These are phyloP conservation scores for Embidobia sp. DNA, from an alignment of 2,888 invertebrate species.

Conservation along the genomic window DNA sequence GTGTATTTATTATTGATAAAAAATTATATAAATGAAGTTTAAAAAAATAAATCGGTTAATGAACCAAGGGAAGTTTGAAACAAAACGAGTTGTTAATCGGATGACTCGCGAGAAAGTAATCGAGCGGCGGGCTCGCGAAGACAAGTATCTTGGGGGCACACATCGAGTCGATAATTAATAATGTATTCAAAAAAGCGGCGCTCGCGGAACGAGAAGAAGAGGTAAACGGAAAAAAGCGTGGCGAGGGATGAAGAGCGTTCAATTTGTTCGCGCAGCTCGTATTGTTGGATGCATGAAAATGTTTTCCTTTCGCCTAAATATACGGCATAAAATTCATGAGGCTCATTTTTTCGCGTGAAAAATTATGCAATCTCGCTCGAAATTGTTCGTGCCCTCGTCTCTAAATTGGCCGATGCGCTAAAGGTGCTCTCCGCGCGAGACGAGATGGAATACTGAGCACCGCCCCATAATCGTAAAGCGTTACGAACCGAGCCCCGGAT, in stretches of 20 bases:
- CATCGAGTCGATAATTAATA: slow-evolving; percentile 28
- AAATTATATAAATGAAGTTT: no score
- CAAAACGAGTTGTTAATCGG: no score
- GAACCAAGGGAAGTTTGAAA: no score
- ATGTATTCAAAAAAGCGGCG: slow-evolving; percentile 20
- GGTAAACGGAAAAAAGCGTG: slow-evolving; percentile 1
- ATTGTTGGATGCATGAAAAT: slow-evolving; percentile 61
- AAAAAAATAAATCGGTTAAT: no score
- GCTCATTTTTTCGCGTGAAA: slow-evolving; percentile 64
- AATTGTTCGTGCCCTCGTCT: slow-evolving; percentile 64
- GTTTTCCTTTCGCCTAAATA: slow-evolving; percentile 62
- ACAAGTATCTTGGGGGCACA: no score
- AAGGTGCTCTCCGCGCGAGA: slow-evolving; percentile 61
- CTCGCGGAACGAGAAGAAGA: neutral
- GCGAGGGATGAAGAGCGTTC: slow-evolving; percentile 35
- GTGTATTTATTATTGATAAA: no score
- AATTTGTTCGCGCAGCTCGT: slow-evolving; percentile 49
- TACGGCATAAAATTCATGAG: slow-evolving; percentile 65
- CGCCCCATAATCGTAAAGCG: slow-evolving; percentile 65
- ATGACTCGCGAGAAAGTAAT: no score
- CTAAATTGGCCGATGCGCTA: slow-evolving; percentile 65
- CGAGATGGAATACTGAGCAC: slow-evolving; percentile 64
- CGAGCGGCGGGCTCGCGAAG: no score
- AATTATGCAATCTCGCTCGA: slow-evolving; percentile 66
- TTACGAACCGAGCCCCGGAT: slow-evolving; percentile 57